These are phyloP conservation scores for Tupiocoris notatus DNA, from an alignment of 2,888 invertebrate species.

Conservation along the genomic window DNA sequence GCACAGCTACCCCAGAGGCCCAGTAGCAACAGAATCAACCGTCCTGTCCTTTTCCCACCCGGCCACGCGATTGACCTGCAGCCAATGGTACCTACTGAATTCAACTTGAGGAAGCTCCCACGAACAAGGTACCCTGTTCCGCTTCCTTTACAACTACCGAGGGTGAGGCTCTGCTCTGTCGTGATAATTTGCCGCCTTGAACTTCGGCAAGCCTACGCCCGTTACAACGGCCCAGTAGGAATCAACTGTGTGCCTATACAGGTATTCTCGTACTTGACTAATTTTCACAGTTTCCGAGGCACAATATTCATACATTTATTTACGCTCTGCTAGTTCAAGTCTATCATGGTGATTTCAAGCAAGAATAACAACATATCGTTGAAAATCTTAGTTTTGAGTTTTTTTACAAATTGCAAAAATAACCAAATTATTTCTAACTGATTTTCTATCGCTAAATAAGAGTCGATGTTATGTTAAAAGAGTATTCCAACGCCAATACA, in stretches of 20 bases:
- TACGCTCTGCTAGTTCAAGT: too few relatives aligned
- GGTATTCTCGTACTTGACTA: too few relatives aligned
- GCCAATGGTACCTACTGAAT: constrained; percentile 13
- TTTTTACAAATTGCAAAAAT: too few relatives aligned
- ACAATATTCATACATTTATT: too few relatives aligned
- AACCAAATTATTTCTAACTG: too few relatives aligned
- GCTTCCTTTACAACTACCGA: not conserved
- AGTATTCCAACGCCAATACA: too few relatives aligned
- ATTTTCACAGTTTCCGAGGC: too few relatives aligned
- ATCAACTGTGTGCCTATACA: not conserved
- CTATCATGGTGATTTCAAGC: too few relatives aligned
- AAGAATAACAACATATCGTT: too few relatives aligned
- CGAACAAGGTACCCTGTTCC: not conserved
- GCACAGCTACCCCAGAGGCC: not conserved
- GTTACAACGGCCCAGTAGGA: not conserved
- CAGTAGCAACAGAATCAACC: not conserved
- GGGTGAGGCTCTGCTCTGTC: not conserved
- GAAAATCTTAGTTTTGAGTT: too few relatives aligned
- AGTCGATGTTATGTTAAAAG: too few relatives aligned
- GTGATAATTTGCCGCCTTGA: not conserved
- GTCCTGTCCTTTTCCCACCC: not conserved
- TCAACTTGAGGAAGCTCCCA: constrained; percentile 26
- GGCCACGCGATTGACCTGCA: constrained; percentile 32
- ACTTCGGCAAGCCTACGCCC: not conserved
- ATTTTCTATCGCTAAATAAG: too few relatives aligned